Evolutionary conservation across 2,113 vertebrate genomes (phyloP).

Genomic region (Bagarius yarrelli): DNA sequence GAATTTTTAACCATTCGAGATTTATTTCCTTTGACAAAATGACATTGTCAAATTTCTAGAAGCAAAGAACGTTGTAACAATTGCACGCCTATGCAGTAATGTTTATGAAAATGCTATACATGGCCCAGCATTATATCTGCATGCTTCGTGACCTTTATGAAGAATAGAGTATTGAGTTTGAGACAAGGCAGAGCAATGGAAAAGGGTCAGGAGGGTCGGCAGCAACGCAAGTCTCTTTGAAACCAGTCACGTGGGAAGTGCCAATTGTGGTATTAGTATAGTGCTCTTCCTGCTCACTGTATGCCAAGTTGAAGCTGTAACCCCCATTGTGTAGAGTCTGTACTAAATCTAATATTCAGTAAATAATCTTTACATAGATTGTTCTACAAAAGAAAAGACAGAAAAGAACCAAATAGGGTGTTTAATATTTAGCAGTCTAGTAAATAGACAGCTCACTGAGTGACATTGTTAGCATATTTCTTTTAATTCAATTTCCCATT

Average conservation of each 20-base stretch:
- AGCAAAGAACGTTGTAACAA: not conserved
- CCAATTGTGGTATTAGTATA: constrained; percentile 23
- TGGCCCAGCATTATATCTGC: not conserved
- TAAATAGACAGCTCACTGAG: constrained; percentile 1
- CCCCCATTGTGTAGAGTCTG: constrained; percentile 5
- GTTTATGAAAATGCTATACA: constrained; percentile 18
- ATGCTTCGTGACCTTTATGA: constrained; percentile 24
- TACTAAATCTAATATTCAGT: not conserved
- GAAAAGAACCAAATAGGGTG: not conserved
- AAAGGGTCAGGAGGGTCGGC: constrained; percentile 8
- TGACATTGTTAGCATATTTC: constrained; percentile 31
- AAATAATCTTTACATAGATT: not conserved
- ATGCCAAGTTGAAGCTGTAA: constrained; percentile 19
- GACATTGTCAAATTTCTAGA: not conserved
- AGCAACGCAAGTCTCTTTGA: constrained; percentile 2
- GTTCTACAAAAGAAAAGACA: not conserved
- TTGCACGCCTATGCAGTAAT: not conserved
- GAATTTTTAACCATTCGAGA: not conserved
- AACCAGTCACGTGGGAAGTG: constrained; percentile 16
- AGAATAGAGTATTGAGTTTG: constrained; percentile 27
- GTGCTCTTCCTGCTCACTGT: constrained; percentile 27
- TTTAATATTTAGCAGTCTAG: constrained; percentile 22
- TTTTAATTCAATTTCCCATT: constrained; percentile 6
- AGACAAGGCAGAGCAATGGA: constrained; percentile 9
- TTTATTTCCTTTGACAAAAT: not conserved